Evolutionary conservation across 2,797 vertebrate genomes (phyloP).

Genomic region (Trematomus bernacchii): DNA sequence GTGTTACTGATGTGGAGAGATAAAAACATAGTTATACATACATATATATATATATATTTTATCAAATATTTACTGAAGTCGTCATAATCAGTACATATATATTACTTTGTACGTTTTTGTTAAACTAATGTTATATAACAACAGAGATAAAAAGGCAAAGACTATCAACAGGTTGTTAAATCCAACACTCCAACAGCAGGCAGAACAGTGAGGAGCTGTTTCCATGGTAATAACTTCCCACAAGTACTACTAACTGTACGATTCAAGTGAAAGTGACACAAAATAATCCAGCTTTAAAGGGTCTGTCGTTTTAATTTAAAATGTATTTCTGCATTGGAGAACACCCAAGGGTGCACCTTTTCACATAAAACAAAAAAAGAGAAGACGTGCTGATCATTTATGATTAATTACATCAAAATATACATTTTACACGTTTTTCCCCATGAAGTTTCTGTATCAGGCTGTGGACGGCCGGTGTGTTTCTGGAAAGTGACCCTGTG

Average conservation of each 20-base stretch:
- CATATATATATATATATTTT: neutral
- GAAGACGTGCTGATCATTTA: fast-evolving
- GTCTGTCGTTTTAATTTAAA: neutral
- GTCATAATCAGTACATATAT: neutral
- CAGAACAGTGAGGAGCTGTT: constrained; percentile 50
- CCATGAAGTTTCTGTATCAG: neutral
- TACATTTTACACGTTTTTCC: neutral
- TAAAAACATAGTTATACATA: no score
- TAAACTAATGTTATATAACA: constrained; percentile 4
- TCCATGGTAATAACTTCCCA: constrained; percentile 57
- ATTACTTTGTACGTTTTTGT: neutral
- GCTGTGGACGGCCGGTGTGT: neutral
- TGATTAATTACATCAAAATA: neutral
- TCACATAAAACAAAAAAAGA: neutral
- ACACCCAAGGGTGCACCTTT: neutral
- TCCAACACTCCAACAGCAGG: constrained; percentile 23
- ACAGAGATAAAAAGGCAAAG: constrained; percentile 14
- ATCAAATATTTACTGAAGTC: neutral
- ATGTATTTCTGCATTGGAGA: neutral
- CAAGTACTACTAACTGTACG: constrained; percentile 1
- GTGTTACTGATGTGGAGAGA: no score
- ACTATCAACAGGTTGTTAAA: constrained; percentile 26
- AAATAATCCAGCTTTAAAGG: constrained; percentile 2
- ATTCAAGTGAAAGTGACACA: constrained; percentile 1
- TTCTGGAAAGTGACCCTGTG: constrained; percentile 12